Percentiles rank a stretch among this genome's conserved stretches.
These are phyloP conservation scores for Hirtodrosophila trivittata DNA, from an alignment of 2,888 invertebrate genomes.

Conservation along the genomic window DNA sequence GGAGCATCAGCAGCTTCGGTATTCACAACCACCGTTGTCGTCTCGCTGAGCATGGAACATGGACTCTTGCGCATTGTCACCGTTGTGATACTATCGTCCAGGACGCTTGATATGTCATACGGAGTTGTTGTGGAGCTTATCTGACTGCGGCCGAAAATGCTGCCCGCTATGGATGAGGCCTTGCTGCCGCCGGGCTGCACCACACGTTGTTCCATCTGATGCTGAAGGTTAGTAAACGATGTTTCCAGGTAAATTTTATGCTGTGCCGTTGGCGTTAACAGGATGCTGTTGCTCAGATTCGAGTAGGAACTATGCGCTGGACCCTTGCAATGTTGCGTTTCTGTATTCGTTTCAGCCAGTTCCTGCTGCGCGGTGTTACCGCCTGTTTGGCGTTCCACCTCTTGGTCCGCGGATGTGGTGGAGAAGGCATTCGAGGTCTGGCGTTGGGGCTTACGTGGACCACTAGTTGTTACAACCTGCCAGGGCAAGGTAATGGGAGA, in stretches of 20 bases:
- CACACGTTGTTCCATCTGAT: conserved; percentile 58
- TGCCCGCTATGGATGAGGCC: conserved; percentile 82
- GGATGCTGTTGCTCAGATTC: conserved; percentile 80
- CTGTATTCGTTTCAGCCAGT: conserved; percentile 75
- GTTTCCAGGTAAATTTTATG: conserved; percentile 89
- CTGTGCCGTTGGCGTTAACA: conserved; percentile 85
- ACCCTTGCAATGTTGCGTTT: conserved; percentile 67
- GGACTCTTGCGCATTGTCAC: conserved; percentile 80
- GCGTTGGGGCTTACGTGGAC: conserved; percentile 91
- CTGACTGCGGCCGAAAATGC: conserved; percentile 83
- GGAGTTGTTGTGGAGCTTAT: conserved; percentile 83
- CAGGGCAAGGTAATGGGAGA: conserved; percentile 10
- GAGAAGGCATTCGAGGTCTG: conserved; percentile 84
- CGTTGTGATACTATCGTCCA: conserved; percentile 81
- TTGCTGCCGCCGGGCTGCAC: conserved; percentile 71
- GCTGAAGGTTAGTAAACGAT: conserved; percentile 89
- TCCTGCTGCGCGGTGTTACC: conserved; percentile 26
- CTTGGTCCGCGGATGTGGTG: conserved; percentile 78
- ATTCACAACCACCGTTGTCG: conserved; percentile 78
- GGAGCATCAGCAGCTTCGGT: conserved; percentile 32
- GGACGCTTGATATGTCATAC: conserved; percentile 83
- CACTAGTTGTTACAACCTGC: conserved; percentile 91
- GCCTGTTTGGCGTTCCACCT: conserved; percentile 20
- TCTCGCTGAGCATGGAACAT: conserved; percentile 79
- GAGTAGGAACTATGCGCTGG: conserved; percentile 85